Conservation (phyloP, 2,888 invertebrate species). For the Trilocha varians region DNA sequence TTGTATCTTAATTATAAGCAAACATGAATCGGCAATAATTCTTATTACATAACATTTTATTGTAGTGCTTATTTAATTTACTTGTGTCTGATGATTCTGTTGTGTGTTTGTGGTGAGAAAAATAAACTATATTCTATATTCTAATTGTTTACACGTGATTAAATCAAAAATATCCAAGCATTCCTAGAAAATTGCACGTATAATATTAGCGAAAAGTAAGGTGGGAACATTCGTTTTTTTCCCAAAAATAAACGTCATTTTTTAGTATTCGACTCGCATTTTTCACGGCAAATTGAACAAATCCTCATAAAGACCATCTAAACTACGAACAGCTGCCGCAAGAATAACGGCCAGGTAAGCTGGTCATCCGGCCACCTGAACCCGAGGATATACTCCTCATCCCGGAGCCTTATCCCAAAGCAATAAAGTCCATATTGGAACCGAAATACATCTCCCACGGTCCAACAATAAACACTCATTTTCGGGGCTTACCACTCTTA, state of each 20-base stretch:
- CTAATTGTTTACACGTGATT: no score
- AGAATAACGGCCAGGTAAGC: conserved; percentile 53
- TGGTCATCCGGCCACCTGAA: conserved; percentile 49
- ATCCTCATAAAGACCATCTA: conserved; percentile 32
- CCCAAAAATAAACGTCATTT: background rate
- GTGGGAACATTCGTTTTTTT: background rate
- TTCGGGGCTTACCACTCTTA: conserved; percentile 52
- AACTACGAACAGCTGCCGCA: conserved; percentile 37
- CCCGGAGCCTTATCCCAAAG: conserved; percentile 21
- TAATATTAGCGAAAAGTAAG: no score
- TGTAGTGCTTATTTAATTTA: no score
- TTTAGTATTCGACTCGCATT: conserved; percentile 4
- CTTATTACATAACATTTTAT: no score
- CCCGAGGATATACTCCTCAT: conserved; percentile 10
- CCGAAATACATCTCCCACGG: conserved; percentile 24
- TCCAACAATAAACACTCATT: conserved; percentile 67
- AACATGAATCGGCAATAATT: no score
- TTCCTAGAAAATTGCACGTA: no score
- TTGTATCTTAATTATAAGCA: no score
- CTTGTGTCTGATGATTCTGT: no score
- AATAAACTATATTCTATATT: no score
- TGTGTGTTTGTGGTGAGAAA: no score
- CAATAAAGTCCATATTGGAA: conserved; percentile 34
- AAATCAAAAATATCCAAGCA: no score
- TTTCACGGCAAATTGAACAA: conserved; percentile 22